A percentile compares a stretch with the other conserved stretches of the same genome.
phyloP scores from a whole-genome alignment of 2,888 invertebrate species.

The Melieria picta region DNA sequence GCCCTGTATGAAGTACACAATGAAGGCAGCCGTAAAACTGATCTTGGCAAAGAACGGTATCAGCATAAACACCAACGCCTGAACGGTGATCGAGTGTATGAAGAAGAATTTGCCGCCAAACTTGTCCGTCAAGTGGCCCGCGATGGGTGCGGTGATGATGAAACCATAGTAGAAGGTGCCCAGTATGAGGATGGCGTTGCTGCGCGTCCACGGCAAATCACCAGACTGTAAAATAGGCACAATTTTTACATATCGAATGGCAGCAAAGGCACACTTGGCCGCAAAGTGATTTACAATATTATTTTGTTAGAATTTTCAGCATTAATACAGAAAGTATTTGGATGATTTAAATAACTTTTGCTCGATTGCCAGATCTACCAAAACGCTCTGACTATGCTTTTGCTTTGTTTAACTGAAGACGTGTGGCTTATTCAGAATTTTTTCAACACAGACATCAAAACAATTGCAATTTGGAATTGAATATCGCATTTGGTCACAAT shows the following conservation, averaged over 20 bases:
- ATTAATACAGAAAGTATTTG: no score
- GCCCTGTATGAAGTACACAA: conserved; percentile 66
- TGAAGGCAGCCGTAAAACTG: conserved; percentile 61
- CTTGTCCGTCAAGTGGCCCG: conserved; percentile 64
- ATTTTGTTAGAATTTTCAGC: no score
- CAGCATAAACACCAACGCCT: conserved; percentile 65
- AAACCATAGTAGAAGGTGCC: conserved; percentile 70
- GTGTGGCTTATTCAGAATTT: neutral
- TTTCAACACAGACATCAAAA: no score
- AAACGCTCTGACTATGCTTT: neutral
- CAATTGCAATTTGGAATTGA: no score
- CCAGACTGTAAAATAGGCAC: conserved; percentile 10
- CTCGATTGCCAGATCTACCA: neutral
- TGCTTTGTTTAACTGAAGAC: neutral
- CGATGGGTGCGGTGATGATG: conserved; percentile 62
- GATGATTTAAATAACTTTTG: neutral
- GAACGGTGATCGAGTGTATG: conserved; percentile 57
- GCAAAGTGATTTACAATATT: no score
- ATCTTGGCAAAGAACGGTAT: conserved; percentile 66
- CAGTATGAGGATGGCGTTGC: conserved; percentile 67
- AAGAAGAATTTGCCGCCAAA: conserved; percentile 65
- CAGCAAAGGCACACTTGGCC: no score
- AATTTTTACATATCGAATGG: neutral
- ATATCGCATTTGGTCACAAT: no score
- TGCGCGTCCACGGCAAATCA: conserved; percentile 66